A percentile compares a stretch with the other conserved stretches of the same genome.
These are phyloP conservation scores for Chaetogeoica ovagalla DNA, from an alignment of 2,888 invertebrate species.

Conservation along the genomic window DNA sequence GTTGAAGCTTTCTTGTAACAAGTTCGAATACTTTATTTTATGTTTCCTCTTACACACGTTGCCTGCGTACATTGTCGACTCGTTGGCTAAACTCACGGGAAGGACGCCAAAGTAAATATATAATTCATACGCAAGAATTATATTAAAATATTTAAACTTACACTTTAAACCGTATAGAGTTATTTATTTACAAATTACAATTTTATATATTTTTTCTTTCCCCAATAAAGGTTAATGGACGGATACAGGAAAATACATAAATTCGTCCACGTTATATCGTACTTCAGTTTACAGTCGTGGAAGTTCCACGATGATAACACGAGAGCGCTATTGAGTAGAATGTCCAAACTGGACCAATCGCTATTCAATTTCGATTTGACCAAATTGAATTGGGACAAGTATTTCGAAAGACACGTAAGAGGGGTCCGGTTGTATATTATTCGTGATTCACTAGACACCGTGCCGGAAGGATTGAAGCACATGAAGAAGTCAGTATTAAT, in stretches of 20 bases:
- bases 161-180: no score
- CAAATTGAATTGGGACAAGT: slow-evolving; percentile 76
- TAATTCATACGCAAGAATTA: no score
- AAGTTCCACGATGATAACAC: slow-evolving; percentile 69
- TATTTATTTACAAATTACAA: not conserved
- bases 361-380: slow-evolving; percentile 74
- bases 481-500: slow-evolving; percentile 63
- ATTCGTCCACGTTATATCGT: slow-evolving; percentile 73
- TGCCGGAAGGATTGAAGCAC: slow-evolving; percentile 70
- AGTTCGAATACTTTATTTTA: slow-evolving; percentile 63
- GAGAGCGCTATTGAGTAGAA: slow-evolving; percentile 62
- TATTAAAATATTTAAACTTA: no score
- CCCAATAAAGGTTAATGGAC: not conserved
- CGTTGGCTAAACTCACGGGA: slow-evolving; percentile 66
- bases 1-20: slow-evolving; percentile 65
- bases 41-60: slow-evolving; percentile 70
- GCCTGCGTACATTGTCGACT: slow-evolving; percentile 72
- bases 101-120: slow-evolving; percentile 58
- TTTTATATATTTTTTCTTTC: not conserved
- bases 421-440: slow-evolving; percentile 78
- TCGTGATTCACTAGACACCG: slow-evolving; percentile 76
- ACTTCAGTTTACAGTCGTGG: slow-evolving; percentile 82
- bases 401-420: slow-evolving; percentile 70
- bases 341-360: slow-evolving; percentile 66
- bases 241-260: slow-evolving; percentile 56